Evolutionary conservation across 2,888 invertebrate species (phyloP).

Genomic region (Lasioglossum marginatum): DNA sequence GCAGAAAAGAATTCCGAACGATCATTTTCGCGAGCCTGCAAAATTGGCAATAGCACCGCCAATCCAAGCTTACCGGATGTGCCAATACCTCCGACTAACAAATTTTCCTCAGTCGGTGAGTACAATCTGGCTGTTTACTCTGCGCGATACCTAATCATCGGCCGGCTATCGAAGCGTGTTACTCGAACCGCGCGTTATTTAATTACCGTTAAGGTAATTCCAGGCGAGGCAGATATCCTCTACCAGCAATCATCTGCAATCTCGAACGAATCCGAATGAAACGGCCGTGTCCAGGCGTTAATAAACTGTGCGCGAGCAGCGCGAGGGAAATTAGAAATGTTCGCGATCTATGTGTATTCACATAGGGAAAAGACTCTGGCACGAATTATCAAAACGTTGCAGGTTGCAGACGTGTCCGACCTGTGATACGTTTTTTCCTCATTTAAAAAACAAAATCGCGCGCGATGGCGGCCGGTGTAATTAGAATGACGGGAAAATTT

Average conservation of each 20-base stretch:
- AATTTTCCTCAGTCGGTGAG: not conserved
- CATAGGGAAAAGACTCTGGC: not conserved
- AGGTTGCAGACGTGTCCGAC: not conserved
- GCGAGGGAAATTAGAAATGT: not conserved
- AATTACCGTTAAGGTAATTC: constrained; percentile 8
- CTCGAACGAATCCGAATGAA: not conserved
- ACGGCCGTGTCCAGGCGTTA: not conserved
- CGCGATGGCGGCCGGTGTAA: not conserved
- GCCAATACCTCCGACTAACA: not conserved
- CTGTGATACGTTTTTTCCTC: constrained; percentile 8
- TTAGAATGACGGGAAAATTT: constrained; percentile 16
- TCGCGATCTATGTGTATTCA: not conserved
- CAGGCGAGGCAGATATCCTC: not conserved
- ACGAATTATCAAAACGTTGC: constrained; percentile 10
- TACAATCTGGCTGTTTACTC: not conserved
- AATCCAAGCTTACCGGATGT: not conserved
- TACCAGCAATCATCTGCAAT: not conserved
- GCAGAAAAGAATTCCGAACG: not conserved
- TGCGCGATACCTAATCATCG: constrained; percentile 1
- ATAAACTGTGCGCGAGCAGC: not conserved
- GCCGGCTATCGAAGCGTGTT: not conserved
- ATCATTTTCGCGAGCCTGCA: not conserved
- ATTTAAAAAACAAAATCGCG: not conserved
- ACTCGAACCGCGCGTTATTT: not conserved
- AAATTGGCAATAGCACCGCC: not conserved